Conservation (phyloP, 1,140 invertebrate genomes). For the Trypoxylus dichotomus region DNA sequence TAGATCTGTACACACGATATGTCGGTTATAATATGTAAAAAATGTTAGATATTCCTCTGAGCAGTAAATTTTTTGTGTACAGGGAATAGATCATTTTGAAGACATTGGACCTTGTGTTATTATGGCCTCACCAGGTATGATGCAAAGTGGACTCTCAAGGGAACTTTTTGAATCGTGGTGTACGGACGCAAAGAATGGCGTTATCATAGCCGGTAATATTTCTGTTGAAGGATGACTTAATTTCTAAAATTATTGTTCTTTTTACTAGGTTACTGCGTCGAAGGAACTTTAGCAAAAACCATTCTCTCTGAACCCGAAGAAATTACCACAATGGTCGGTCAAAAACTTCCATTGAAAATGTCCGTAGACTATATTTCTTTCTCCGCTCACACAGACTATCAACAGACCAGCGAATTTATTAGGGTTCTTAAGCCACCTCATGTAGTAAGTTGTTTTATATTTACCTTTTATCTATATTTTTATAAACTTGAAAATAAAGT, state of each 20-base stretch:
- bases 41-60: too few species aligned
- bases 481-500: too few species aligned
- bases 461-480: background rate
- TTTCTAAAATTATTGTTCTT: slow-evolving; percentile 23
- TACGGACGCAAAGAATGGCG: slow-evolving; percentile 95
- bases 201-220: slow-evolving; percentile 86
- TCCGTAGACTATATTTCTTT: slow-evolving; percentile 99
- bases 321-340: slow-evolving; percentile 92
- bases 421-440: slow-evolving; percentile 91
- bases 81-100: slow-evolving; percentile 99
- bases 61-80: too few species aligned
- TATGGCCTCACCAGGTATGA: slow-evolving; percentile 99
- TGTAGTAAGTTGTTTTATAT: slow-evolving; percentile 66
- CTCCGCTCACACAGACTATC: slow-evolving; percentile 98
- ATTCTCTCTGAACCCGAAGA: slow-evolving; percentile 98
- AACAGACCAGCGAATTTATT: slow-evolving; percentile 98
- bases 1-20: too few species aligned
- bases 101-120: slow-evolving; percentile 99
- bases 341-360: slow-evolving; percentile 95
- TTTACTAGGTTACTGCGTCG: slow-evolving; percentile 88
- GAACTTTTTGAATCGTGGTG: slow-evolving; percentile 99
- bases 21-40: too few species aligned
- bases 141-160: slow-evolving; percentile 96
- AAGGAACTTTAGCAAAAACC: slow-evolving; percentile 96
- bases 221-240: background rate